phyloP scores from a whole-genome alignment of 2,113 vertebrate genomes.

The Petrocephalus zakoni region DNA sequence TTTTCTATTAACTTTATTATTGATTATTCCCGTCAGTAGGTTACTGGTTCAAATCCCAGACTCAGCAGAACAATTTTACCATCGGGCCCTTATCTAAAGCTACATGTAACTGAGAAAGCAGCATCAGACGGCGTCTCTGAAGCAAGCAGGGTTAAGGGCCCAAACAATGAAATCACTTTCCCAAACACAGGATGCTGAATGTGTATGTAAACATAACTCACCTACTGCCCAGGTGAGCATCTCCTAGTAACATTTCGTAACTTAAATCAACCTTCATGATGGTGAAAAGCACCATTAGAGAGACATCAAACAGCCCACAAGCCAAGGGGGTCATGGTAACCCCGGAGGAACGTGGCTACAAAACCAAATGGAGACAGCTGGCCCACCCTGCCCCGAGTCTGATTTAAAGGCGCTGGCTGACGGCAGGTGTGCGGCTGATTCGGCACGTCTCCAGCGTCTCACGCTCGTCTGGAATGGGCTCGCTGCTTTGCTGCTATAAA shows the following conservation, averaged over 20 bases:
- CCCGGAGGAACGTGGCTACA: not conserved
- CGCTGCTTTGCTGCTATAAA: not conserved
- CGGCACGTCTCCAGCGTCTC: not conserved
- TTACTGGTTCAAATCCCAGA: not conserved
- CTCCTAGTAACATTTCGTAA: not conserved
- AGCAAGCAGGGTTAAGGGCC: not conserved
- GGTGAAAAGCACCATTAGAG: not conserved
- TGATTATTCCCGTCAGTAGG: no score
- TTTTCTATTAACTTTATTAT: no score
- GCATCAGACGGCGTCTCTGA: not conserved
- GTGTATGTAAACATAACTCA: not conserved
- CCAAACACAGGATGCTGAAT: not conserved
- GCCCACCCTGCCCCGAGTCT: no score
- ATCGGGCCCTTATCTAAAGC: not conserved
- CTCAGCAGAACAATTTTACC: not conserved
- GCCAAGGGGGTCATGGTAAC: not conserved
- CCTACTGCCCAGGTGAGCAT: not conserved
- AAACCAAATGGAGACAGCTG: not conserved
- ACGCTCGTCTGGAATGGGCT: not conserved
- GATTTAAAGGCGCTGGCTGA: not conserved
- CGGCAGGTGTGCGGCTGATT: not conserved
- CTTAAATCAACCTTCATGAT: not conserved
- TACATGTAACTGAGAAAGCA: not conserved
- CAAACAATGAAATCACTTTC: not conserved
- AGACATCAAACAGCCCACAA: not conserved